Conservation (phyloP, 2,888 invertebrate genomes). For the Pecten maximus region DNA sequence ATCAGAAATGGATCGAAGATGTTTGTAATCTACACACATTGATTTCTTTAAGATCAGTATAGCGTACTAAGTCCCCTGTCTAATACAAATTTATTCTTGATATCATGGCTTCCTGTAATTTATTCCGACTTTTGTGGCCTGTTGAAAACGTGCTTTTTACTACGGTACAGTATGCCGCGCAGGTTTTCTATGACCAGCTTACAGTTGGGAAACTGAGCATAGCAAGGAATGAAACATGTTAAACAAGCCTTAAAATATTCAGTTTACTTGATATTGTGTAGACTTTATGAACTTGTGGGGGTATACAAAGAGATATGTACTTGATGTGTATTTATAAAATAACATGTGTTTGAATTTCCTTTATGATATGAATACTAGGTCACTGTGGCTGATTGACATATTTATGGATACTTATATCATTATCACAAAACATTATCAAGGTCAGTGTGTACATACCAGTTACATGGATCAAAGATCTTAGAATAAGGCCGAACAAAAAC, state of each 20-base stretch:
- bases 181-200: neutral
- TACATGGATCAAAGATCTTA: neutral
- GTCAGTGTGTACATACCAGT: neutral
- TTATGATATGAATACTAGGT: neutral
- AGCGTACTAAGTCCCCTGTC: neutral
- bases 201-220: neutral
- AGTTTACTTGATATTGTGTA: neutral
- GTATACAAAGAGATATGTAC: neutral
- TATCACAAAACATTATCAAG: neutral
- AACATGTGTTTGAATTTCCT: neutral
- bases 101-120: neutral
- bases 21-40: neutral
- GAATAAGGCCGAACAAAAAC: neutral
- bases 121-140: neutral
- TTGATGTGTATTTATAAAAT: neutral
- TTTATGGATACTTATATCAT: neutral
- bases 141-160: neutral
- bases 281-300: neutral
- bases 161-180: neutral
- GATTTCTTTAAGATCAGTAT: neutral
- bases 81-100: constrained; percentile 14
- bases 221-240: neutral
- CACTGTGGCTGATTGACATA: neutral
- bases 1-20: neutral
- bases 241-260: neutral